A percentile compares a stretch with the other conserved stretches of the same genome.
Conservation (phyloP, 2,797 vertebrate species). For the Sebastolobus alascanus region DNA sequence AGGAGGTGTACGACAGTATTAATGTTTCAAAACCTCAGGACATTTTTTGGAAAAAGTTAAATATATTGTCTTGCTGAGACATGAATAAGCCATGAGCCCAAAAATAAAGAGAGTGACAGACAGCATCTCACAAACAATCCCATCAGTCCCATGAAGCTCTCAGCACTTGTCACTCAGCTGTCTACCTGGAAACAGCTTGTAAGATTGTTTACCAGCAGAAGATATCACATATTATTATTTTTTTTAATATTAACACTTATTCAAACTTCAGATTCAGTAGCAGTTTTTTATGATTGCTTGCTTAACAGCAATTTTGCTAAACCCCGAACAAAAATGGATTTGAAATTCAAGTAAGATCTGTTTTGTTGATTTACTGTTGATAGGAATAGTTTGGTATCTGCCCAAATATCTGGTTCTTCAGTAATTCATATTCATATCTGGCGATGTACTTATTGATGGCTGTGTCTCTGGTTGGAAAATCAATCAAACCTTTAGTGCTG, state of each 20-base stretch:
- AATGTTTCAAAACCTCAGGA: not conserved
- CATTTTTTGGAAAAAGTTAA: not conserved
- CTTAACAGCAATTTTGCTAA: not conserved
- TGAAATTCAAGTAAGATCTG: too few species aligned
- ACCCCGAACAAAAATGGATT: too few species aligned
- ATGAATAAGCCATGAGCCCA: not conserved
- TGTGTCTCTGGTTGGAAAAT: too few species aligned
- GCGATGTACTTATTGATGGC: too few species aligned
- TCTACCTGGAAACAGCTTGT: not conserved
- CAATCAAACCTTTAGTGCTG: too few species aligned
- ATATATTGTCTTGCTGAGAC: not conserved
- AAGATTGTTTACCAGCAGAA: slow-evolving; percentile 10
- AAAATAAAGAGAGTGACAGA: not conserved
- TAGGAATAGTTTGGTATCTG: too few species aligned
- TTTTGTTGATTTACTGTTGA: too few species aligned
- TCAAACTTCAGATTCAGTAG: not conserved
- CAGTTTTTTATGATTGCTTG: not conserved
- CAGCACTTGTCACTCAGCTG: slow-evolving; percentile 18
- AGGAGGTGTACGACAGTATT: not conserved
- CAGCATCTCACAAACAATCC: not conserved
- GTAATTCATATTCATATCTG: too few species aligned
- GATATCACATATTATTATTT: not conserved
- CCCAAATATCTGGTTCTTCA: too few species aligned
- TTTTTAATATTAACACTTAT: not conserved
- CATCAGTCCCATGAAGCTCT: not conserved